These are phyloP conservation scores for Alethe castanea DNA, from an alignment of 2,113 vertebrate genomes.

Conservation along the genomic window DNA sequence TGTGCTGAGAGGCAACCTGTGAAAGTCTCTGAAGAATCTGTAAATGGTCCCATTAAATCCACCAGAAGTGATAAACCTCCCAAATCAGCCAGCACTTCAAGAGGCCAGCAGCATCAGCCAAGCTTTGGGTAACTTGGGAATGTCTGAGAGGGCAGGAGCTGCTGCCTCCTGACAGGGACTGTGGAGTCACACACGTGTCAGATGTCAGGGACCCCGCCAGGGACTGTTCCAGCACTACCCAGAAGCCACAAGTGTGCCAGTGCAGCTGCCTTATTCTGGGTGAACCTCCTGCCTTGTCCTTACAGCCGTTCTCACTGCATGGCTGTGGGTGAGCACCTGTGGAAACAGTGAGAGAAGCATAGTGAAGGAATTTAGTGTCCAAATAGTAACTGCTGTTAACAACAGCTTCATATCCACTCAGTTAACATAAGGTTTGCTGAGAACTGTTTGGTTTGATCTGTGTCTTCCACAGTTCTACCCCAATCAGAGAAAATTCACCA, in stretches of 20 bases:
- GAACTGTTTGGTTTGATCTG: not conserved
- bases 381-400: not conserved
- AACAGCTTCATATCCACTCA: not conserved
- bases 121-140: not conserved
- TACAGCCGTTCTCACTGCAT: not conserved
- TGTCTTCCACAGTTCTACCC: not conserved
- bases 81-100: rapidly evolving
- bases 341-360: not conserved
- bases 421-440: not conserved
- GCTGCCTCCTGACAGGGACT: not conserved
- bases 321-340: not conserved
- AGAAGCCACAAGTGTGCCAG: not conserved
- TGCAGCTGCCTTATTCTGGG: not conserved
- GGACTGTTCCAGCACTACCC: not conserved
- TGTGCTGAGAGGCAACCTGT: not conserved
- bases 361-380: not conserved
- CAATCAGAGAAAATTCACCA: not conserved
- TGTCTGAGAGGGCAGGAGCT: not conserved
- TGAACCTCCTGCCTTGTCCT: not conserved
- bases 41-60: not conserved
- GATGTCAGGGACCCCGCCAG: rapidly evolving
- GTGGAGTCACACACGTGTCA: rapidly evolving
- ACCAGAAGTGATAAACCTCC: not conserved
- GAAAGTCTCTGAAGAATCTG: not conserved
- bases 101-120: not conserved